Conservation (phyloP, 2,113 vertebrate genomes). For the Marmota monax region DNA sequence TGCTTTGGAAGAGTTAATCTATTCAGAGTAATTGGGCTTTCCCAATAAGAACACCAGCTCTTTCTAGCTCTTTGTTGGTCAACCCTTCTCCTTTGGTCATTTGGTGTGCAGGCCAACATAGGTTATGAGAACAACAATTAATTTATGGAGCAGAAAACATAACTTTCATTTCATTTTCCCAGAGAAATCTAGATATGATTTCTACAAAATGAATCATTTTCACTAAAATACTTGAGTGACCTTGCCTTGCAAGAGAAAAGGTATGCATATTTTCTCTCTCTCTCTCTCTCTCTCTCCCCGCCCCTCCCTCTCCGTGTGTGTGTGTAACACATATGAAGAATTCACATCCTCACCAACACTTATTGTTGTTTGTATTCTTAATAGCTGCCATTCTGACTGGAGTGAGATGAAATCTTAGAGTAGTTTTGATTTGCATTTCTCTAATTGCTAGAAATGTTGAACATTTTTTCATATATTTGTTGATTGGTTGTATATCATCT, state of each 20-base stretch:
- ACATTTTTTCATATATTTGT: no score
- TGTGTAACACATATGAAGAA: not conserved
- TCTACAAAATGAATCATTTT: conserved; percentile 16
- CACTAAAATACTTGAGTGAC: not conserved
- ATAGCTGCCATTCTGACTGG: no score
- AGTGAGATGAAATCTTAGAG: no score
- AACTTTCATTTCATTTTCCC: conserved; percentile 23
- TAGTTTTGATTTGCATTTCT: no score
- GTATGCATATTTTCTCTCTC: not conserved
- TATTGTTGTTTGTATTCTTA: no score
- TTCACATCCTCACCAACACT: not conserved
- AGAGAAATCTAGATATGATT: conserved; percentile 18
- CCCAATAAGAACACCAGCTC: not conserved
- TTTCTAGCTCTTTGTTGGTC: conserved; percentile 7
- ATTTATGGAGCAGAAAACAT: not conserved
- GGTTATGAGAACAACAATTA: conserved; percentile 25
- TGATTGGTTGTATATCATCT: no score
- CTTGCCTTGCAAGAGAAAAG: not conserved
- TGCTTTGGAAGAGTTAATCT: conserved; percentile 43
- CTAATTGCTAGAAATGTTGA: no score
- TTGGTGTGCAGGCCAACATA: not conserved
- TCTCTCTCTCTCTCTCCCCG: not conserved
- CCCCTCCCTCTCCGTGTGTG: no score
- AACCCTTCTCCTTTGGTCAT: not conserved
- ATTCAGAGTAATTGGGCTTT: conserved; percentile 29